A percentile compares a stretch with the other conserved stretches of the same genome.
Conservation (phyloP, 2,113 vertebrate genomes). For the Puma concolor region DNA sequence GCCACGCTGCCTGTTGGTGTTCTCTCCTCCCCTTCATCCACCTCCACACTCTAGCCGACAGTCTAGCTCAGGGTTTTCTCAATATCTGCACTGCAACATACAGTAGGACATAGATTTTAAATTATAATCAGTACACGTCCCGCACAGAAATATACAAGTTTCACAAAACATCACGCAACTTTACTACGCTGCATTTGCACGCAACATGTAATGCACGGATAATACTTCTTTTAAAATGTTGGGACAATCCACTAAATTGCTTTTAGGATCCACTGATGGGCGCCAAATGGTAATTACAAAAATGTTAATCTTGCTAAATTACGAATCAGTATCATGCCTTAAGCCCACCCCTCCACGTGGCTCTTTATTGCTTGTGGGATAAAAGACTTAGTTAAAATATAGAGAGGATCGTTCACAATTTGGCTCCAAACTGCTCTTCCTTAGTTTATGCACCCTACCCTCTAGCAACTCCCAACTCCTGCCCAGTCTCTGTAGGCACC, state of each 20-base stretch:
- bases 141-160: background rate
- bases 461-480: background rate
- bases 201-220: background rate
- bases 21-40: background rate
- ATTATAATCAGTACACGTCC: background rate
- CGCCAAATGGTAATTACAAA: background rate
- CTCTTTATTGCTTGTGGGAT: background rate
- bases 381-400: background rate
- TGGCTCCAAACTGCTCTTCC: background rate
- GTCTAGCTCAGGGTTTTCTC: background rate
- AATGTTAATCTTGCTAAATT: background rate
- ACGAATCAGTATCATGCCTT: background rate
- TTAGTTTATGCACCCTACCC: background rate
- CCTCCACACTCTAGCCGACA: background rate
- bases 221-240: background rate
- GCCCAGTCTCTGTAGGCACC: background rate
- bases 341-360: background rate
- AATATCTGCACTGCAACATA: background rate
- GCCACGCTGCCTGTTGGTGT: background rate
- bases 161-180: background rate
- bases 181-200: background rate
- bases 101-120: background rate
- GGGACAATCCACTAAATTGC: background rate
- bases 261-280: conserved; percentile 9
- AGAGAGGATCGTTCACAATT: background rate